Evolutionary conservation across 2,113 vertebrate species (phyloP).

Genomic region (Poeciliopsis retropinna): DNA sequence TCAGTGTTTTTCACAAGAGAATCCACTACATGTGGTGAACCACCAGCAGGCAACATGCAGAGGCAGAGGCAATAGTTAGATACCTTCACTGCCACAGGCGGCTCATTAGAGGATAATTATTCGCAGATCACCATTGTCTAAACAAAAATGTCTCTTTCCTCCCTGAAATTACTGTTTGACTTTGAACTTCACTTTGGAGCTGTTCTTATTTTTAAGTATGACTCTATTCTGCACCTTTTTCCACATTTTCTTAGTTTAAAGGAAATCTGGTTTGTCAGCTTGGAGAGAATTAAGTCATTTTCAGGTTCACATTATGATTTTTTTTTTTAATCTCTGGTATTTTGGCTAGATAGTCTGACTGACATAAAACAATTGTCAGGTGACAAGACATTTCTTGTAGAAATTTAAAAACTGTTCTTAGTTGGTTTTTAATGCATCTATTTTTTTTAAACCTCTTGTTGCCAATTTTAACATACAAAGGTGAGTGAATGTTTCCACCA

Average conservation of each 20-base stretch:
- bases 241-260: background rate
- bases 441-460: background rate
- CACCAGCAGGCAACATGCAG: slow-evolving; percentile 40
- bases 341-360: too few relatives aligned
- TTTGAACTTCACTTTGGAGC: background rate
- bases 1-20: slow-evolving; percentile 22
- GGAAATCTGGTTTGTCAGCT: background rate
- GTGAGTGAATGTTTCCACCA: background rate
- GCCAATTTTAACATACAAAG: background rate
- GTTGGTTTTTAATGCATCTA: background rate
- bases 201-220: background rate
- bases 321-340: background rate
- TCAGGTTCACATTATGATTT: background rate
- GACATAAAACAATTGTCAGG: too few relatives aligned
- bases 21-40: slow-evolving; percentile 40
- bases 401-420: too few relatives aligned
- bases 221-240: background rate
- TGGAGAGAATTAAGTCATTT: background rate
- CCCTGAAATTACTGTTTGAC: slow-evolving; percentile 13
- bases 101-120: slow-evolving; percentile 62
- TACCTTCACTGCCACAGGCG: slow-evolving; percentile 50
- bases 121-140: slow-evolving; percentile 58
- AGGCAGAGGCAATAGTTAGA: slow-evolving; percentile 48
- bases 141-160: slow-evolving; percentile 19
- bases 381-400: background rate